A percentile compares a stretch with the other conserved stretches of the same genome.
Conservation (phyloP, 2,888 invertebrate genomes). For the Leptura quadrifasciata region DNA sequence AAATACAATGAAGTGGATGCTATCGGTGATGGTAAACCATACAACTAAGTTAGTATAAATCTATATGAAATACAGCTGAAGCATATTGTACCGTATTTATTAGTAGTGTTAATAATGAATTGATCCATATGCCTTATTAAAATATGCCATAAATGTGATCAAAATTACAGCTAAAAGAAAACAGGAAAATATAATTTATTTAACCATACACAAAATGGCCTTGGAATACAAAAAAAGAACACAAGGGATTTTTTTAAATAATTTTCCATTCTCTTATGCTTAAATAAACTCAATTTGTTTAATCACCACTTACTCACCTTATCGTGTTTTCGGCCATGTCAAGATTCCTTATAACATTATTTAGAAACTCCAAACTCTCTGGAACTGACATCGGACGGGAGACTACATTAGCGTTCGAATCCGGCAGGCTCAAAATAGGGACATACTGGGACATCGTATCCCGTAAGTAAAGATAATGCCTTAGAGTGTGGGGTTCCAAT, state of each 20-base stretch:
- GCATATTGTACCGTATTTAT: no score
- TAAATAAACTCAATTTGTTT: neutral
- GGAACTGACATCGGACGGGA: conserved; percentile 76
- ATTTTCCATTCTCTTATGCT: neutral
- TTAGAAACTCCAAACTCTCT: conserved; percentile 83
- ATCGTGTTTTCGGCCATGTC: conserved; percentile 81
- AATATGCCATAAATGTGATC: no score
- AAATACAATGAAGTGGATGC: no score
- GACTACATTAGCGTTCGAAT: conserved; percentile 68
- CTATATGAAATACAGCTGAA: no score
- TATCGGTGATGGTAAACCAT: no score
- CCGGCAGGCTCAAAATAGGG: conserved; percentile 79
- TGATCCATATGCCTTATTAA: no score
- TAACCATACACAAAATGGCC: no score
- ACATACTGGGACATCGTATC: conserved; percentile 95
- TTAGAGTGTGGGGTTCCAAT: conserved; percentile 93
- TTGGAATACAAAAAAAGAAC: no score
- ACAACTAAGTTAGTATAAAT: no score
- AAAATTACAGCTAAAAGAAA: no score
- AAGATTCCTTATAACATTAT: conserved; percentile 83
- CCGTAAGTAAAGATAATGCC: conserved; percentile 94
- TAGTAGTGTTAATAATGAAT: no score
- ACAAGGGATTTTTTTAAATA: no score
- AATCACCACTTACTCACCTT: conserved; percentile 54
- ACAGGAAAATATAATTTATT: neutral